Conservation (phyloP, 2,797 vertebrate species). For the Poecilia gillii region DNA sequence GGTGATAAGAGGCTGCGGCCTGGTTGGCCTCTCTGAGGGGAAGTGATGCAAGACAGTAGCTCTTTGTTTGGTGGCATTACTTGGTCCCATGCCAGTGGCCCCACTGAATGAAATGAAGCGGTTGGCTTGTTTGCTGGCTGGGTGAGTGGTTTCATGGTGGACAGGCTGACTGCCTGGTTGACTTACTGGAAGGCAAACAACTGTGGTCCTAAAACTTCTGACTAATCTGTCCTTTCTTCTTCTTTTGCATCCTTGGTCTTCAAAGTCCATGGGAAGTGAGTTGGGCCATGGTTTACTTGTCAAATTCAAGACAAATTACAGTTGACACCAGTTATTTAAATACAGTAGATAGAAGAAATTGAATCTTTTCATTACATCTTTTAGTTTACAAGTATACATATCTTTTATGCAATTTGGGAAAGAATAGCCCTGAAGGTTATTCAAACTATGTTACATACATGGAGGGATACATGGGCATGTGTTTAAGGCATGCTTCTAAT, state of each 20-base stretch:
- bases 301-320: slow-evolving; percentile 1
- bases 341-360: neutral
- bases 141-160: slow-evolving; percentile 68
- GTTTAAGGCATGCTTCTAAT: neutral
- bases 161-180: slow-evolving; percentile 68
- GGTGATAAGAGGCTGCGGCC: slow-evolving; percentile 81
- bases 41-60: slow-evolving; percentile 85
- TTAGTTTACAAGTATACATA: neutral
- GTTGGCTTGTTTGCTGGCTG: slow-evolving; percentile 74
- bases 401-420: neutral
- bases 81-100: slow-evolving; percentile 81
- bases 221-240: slow-evolving; percentile 71
- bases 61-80: slow-evolving; percentile 83
- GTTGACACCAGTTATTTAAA: neutral
- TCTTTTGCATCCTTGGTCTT: slow-evolving; percentile 30
- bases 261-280: slow-evolving; percentile 48
- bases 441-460: neutral
- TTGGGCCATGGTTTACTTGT: slow-evolving; percentile 13
- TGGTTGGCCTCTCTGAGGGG: slow-evolving; percentile 74
- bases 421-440: neutral
- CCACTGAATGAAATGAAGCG: slow-evolving; percentile 76
- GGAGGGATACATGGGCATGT: neutral
- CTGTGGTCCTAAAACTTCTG: slow-evolving; percentile 57
- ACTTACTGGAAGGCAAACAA: slow-evolving; percentile 68
- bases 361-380: neutral